A percentile compares a stretch with the other conserved stretches of the same genome.
Evolutionary conservation across 2,888 invertebrate species (phyloP).

Genomic region (Eupeodes latifasciatus): DNA sequence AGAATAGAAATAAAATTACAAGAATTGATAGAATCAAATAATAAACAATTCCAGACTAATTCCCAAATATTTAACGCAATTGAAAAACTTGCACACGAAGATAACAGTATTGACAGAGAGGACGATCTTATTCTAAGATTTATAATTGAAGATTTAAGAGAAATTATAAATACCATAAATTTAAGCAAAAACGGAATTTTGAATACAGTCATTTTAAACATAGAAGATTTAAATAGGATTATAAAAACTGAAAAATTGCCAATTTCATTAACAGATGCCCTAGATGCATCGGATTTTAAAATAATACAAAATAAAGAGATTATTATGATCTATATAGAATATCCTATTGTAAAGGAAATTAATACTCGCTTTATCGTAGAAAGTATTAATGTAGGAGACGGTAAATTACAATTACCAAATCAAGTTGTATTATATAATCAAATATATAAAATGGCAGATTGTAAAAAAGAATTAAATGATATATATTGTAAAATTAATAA

Average conservation of each 20-base stretch:
- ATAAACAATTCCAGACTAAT: neutral
- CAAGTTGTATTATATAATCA: neutral
- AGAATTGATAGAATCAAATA: neutral
- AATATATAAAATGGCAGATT: slow-evolving; percentile 9
- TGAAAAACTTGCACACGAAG: neutral
- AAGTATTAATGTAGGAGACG: slow-evolving; percentile 3
- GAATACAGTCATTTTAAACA: too few relatives aligned
- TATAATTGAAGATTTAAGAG: neutral
- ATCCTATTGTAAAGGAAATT: neutral
- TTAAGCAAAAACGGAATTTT: neutral
- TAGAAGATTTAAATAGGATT: neutral
- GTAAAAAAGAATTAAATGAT: neutral
- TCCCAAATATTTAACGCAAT: neutral
- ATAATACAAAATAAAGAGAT: neutral
- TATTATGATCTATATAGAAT: neutral
- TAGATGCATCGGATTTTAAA: slow-evolving; percentile 11
- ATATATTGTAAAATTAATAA: slow-evolving; percentile 9
- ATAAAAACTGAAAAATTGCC: neutral
- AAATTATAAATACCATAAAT: neutral
- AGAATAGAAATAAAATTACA: neutral
- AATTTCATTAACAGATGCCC: slow-evolving; percentile 1
- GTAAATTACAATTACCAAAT: neutral
- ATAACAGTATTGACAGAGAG: neutral
- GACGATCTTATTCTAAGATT: neutral
- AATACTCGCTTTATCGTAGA: neutral